Evolutionary conservation across 2,113 vertebrate species (phyloP), one percentile per base, ranked within the genome.

Genomic region (Ivindomyrus marchei): DNA sequence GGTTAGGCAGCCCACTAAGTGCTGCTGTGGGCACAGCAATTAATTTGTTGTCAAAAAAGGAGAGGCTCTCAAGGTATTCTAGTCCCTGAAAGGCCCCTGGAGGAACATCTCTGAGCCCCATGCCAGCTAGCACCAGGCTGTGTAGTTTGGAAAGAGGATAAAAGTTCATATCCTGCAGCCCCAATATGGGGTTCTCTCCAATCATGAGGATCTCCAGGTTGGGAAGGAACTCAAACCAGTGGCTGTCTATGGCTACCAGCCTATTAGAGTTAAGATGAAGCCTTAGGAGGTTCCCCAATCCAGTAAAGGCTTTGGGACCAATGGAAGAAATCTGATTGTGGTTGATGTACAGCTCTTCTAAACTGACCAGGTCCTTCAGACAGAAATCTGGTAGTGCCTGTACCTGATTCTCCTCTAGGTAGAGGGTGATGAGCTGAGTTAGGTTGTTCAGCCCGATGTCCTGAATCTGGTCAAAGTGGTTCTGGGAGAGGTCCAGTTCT

Each of bases 151-250:
- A 93, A 77, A 97, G 93, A 2, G 96, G 96, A 85, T 93, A 93
- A 92, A 97, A 97, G 91, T 96, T 96, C 92, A 94, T 93, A n/a
- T 95, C 95, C 86, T 95, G 93, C 77, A 97, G 91, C 4, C 94
- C 96, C 62, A 95, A 93, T 86, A 97, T 96, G 13, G 96, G 96
- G 91, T 97, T 97, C 90, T 97, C 96, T 8, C 97, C 97, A 2
- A 97, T 96, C 97, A 97, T 97, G 45, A 97, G 94, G 89, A 97
- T 97, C 93, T 97, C 96, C 90, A 97, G 92, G n/a, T 95, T 96
- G 0, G 96, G 96, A 74, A 97, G 93, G n/a, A 94, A 94, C 88
- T 96, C 94, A 39, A 97, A 97, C 97, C 97, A 97, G 42, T 93
- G 95, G 50, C 95, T 95, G 92, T 96, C 94, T 1, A 97, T 96